Conservation (phyloP, 2,113 vertebrate species). For the Speoplatyrhinus poulsoni region DNA sequence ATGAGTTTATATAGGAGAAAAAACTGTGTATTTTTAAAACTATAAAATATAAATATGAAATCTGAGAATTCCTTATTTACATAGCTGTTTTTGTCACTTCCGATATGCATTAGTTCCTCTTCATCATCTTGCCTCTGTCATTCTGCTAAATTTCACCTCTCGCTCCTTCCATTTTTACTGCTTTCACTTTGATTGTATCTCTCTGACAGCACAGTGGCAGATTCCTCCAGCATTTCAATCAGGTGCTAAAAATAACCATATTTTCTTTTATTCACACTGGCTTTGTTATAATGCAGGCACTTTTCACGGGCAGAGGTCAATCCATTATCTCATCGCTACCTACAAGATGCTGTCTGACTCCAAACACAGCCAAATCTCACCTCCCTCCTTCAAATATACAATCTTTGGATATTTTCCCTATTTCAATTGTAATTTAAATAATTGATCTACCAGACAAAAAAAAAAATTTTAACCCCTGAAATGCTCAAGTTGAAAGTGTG, state of each 20-base stretch:
- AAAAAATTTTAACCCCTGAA: background rate
- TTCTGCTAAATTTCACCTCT: slow-evolving; percentile 29
- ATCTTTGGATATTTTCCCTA: slow-evolving; percentile 14
- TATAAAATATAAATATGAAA: too few species aligned
- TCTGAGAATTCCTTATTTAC: background rate
- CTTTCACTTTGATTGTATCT: background rate
- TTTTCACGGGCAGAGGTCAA: slow-evolving; percentile 79
- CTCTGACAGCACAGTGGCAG: slow-evolving; percentile 49
- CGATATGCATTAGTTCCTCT: slow-evolving; percentile 19
- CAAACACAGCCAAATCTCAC: slow-evolving; percentile 29
- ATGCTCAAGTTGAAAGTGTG: background rate
- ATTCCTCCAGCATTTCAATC: slow-evolving; percentile 77
- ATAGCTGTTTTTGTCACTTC: background rate
- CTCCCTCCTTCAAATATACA: slow-evolving; percentile 20
- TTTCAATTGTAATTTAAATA: slow-evolving; percentile 14
- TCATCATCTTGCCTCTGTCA: slow-evolving; percentile 19
- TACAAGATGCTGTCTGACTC: slow-evolving; percentile 77
- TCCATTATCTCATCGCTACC: slow-evolving; percentile 81
- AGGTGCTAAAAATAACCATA: slow-evolving; percentile 81
- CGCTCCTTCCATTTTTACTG: slow-evolving; percentile 9
- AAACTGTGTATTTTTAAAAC: background rate
- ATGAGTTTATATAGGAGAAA: slow-evolving; percentile 14
- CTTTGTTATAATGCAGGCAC: slow-evolving; percentile 79
- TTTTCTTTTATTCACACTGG: slow-evolving; percentile 80
- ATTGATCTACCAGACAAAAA: background rate